Evolutionary conservation across 2,113 vertebrate species (phyloP).

Genomic region (Fregetta grallaria): DNA sequence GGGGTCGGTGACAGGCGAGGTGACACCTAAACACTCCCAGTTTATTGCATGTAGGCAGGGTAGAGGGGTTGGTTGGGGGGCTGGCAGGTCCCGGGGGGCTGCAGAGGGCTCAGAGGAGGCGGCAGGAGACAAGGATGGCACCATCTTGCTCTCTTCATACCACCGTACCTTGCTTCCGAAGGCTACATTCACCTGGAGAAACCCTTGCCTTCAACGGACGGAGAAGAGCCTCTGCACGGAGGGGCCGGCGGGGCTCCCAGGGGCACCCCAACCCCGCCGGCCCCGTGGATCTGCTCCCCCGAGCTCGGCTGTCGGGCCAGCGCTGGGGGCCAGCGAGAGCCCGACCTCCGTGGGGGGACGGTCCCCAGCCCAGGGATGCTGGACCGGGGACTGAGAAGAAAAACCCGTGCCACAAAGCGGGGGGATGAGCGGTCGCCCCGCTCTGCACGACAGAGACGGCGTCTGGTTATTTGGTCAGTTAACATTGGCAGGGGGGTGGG

Average conservation of each 20-base stretch:
- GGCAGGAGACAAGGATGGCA: background rate
- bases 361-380: background rate
- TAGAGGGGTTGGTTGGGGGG: background rate
- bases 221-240: background rate
- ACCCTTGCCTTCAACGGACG: slow-evolving; percentile 26
- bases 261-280: background rate
- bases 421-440: background rate
- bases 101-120: background rate
- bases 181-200: background rate
- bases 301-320: background rate
- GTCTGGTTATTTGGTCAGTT: slow-evolving; percentile 67
- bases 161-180: background rate
- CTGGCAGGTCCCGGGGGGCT: background rate
- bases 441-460: background rate
- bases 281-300: background rate
- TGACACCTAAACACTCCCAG: slow-evolving; percentile 41
- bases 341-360: rapidly evolving
- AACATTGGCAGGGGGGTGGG: slow-evolving; percentile 16
- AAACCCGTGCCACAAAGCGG: background rate
- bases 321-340: background rate
- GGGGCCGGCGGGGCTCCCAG: background rate
- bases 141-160: background rate
- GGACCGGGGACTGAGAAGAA: background rate
- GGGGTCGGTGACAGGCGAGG: background rate
- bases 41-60: slow-evolving; percentile 54